Conservation (phyloP, 2,113 vertebrate genomes). For the Cromileptes altivelis region DNA sequence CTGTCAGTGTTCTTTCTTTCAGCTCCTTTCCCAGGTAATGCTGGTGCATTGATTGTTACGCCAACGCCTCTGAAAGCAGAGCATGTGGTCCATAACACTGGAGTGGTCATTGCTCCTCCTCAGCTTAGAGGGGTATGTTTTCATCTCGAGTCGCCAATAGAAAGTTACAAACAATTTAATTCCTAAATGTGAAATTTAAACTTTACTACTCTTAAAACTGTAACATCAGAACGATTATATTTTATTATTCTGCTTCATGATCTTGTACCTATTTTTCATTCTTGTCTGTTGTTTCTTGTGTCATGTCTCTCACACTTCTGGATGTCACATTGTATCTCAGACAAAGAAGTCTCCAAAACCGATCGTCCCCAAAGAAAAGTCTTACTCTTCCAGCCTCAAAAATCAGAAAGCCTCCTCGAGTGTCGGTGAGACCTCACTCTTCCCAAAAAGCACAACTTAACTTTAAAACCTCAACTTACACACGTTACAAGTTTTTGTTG, state of each 20-base stretch:
- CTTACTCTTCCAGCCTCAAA: conserved; percentile 79
- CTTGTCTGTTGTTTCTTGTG: conserved; percentile 6
- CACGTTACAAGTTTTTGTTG: neutral
- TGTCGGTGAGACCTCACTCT: conserved; percentile 82
- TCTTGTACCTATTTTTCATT: neutral
- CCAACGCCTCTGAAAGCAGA: conserved; percentile 90
- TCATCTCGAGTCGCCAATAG: neutral
- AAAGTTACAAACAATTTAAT: conserved; percentile 13
- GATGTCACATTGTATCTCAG: conserved; percentile 85
- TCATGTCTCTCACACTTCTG: conserved; percentile 81
- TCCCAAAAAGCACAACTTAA: neutral
- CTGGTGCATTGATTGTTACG: conserved; percentile 91
- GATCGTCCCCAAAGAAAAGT: conserved; percentile 89
- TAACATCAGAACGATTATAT: neutral
- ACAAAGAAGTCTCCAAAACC: conserved; percentile 77
- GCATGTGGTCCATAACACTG: conserved; percentile 84
- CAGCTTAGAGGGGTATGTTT: conserved; percentile 87
- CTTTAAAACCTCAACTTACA: neutral
- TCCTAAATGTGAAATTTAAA: neutral
- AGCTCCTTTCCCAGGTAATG: conserved; percentile 88
- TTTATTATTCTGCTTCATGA: neutral
- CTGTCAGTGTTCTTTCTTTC: conserved; percentile 30
- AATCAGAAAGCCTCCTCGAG: conserved; percentile 83
- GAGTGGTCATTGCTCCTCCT: conserved; percentile 89
- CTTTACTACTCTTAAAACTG: neutral